Conservation (phyloP, 30 jellyfish, hydroid and myxozoan genomes). For the Aurelia sp. region DNA sequence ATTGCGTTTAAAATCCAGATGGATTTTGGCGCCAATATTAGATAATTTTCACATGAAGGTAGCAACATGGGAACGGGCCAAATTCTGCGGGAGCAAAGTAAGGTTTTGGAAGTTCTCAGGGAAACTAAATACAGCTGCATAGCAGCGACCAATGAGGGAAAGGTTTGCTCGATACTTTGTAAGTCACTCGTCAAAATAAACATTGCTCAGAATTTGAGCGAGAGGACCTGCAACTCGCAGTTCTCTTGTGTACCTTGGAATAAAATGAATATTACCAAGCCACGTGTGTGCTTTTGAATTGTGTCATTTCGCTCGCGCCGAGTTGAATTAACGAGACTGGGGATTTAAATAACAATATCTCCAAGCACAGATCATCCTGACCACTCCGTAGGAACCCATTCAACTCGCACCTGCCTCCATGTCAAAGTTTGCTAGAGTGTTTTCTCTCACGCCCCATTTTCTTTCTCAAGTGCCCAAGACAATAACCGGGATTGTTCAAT, state of each 20-base stretch:
- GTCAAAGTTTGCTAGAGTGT: constrained; percentile 70
- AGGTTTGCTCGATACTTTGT: constrained; percentile 72
- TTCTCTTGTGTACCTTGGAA: constrained; percentile 76
- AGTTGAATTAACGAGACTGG: constrained; percentile 79
- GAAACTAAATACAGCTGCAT: constrained; percentile 82
- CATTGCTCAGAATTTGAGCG: constrained; percentile 33
- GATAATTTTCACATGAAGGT: neutral
- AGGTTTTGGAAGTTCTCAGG: constrained; percentile 17
- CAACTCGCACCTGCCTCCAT: constrained; percentile 87
- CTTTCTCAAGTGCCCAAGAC: constrained; percentile 43
- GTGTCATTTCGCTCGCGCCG: constrained; percentile 77
- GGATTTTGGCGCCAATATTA: constrained; percentile 75
- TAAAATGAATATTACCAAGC: constrained; percentile 66
- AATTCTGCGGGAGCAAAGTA: neutral
- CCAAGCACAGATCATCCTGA: constrained; percentile 62
- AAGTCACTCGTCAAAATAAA: constrained; percentile 69
- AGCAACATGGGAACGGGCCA: neutral
- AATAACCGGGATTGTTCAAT: constrained; percentile 65
- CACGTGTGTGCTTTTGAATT: constrained; percentile 89
- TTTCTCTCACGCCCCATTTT: constrained; percentile 92
- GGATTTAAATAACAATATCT: constrained; percentile 81
- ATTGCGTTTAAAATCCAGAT: constrained; percentile 1
- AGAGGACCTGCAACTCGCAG: constrained; percentile 41
- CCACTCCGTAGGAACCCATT: constrained; percentile 83
- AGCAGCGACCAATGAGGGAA: constrained; percentile 69